Evolutionary conservation across 2,888 invertebrate species (phyloP).

Genomic region (Mechanitis messenoides): DNA sequence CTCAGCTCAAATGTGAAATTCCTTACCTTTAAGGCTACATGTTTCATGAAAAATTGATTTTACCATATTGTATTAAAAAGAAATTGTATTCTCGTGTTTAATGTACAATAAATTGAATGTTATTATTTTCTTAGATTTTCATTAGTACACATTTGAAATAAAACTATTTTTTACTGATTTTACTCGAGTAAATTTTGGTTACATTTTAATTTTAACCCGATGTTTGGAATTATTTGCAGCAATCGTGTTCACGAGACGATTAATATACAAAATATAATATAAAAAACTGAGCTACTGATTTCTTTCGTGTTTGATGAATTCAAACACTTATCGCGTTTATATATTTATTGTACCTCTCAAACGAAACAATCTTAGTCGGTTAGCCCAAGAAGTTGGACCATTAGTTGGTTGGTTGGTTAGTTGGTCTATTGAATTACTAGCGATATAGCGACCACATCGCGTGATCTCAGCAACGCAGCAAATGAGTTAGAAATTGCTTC

Average conservation of each 20-base stretch:
- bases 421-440: slow-evolving; percentile 29
- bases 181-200: too few species aligned
- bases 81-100: background rate
- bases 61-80: background rate
- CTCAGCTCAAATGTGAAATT: background rate
- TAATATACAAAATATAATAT: too few species aligned
- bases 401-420: too few species aligned
- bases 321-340: background rate
- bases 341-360: background rate
- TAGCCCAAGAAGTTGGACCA: background rate
- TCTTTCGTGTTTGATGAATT: too few species aligned
- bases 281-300: too few species aligned
- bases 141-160: too few species aligned
- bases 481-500: slow-evolving; percentile 27
- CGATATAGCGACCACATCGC: slow-evolving; percentile 26
- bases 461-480: slow-evolving; percentile 20
- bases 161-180: too few species aligned
- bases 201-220: too few species aligned
- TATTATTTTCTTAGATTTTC: too few species aligned
- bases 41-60: background rate
- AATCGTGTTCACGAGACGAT: too few species aligned
- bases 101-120: too few species aligned
- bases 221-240: too few species aligned
- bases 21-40: background rate
- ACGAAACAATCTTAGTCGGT: background rate